Percentiles rank a stretch among this genome's conserved stretches.
Conservation (phyloP, 2,888 invertebrate genomes). For the Aproaerema taeniolella region DNA sequence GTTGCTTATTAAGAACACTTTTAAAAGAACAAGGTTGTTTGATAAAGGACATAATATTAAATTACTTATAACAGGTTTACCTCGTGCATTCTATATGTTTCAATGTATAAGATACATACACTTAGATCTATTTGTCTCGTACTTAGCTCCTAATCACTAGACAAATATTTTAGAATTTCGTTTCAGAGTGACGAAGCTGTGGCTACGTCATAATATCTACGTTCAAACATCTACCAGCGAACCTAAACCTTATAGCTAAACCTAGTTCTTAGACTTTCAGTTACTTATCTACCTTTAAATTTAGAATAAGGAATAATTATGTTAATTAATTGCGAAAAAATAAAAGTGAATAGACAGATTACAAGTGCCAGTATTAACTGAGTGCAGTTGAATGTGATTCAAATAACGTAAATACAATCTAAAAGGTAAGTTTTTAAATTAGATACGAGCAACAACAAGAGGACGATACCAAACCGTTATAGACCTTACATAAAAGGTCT, state of each 20-base stretch:
- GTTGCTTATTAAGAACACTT: no score
- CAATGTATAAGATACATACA: no score
- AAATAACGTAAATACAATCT: conserved; percentile 20
- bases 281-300: conserved; percentile 14
- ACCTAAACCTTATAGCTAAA: conserved; percentile 29
- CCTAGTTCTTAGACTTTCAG: no score
- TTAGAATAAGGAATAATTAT: no score
- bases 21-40: no score
- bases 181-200: conserved; percentile 55
- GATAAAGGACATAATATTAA: no score
- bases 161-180: conserved; percentile 71
- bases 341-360: conserved; percentile 35
- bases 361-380: conserved; percentile 35
- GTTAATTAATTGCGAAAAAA: conserved; percentile 30
- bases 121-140: conserved; percentile 35
- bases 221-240: conserved; percentile 37
- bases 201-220: conserved; percentile 39
- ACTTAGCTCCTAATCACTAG: conserved; percentile 55
- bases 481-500: no score
- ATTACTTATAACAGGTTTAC: no score
- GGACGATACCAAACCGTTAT: no score
- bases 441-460: no score
- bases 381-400: conserved; percentile 21
- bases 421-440: conserved; percentile 9
- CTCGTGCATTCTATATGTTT: no score